A percentile compares a stretch with the other conserved stretches of the same genome.
phyloP scores from a whole-genome alignment of 2,888 invertebrate genomes.

The Temnothorax ravouxi region DNA sequence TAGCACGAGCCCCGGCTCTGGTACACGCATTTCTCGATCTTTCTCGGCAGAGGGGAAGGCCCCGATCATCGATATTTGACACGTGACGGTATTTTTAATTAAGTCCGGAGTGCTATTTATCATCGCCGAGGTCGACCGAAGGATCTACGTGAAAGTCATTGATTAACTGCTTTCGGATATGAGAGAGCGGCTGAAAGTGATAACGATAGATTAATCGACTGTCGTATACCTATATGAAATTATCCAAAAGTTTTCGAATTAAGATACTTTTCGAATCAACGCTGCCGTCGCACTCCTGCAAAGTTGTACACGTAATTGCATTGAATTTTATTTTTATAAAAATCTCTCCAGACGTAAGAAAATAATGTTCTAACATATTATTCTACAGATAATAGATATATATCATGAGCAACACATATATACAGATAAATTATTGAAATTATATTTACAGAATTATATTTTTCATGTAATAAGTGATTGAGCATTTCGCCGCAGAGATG shows the following conservation, averaged over 20 bases:
- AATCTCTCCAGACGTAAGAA: not conserved
- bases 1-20: constrained; percentile 35
- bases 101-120: constrained; percentile 71
- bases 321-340: not conserved
- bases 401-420: not conserved
- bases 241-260: constrained; percentile 10
- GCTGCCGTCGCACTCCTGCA: not conserved
- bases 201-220: constrained; percentile 44
- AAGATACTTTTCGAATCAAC: not conserved
- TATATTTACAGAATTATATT: not conserved
- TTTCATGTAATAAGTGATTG: not conserved
- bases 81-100: constrained; percentile 83
- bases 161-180: constrained; percentile 66
- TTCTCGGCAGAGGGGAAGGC: constrained; percentile 14
- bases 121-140: constrained; percentile 54
- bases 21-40: constrained; percentile 59
- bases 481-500: not conserved
- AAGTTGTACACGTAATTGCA: not conserved
- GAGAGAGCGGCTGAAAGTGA: constrained; percentile 41
- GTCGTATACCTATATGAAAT: not conserved
- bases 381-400: not conserved
- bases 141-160: constrained; percentile 59
- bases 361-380: not conserved
- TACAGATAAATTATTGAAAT: not conserved
- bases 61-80: constrained; percentile 78